Evolutionary conservation across 2,888 invertebrate species (phyloP).

Genomic region (Chesias legatella): DNA sequence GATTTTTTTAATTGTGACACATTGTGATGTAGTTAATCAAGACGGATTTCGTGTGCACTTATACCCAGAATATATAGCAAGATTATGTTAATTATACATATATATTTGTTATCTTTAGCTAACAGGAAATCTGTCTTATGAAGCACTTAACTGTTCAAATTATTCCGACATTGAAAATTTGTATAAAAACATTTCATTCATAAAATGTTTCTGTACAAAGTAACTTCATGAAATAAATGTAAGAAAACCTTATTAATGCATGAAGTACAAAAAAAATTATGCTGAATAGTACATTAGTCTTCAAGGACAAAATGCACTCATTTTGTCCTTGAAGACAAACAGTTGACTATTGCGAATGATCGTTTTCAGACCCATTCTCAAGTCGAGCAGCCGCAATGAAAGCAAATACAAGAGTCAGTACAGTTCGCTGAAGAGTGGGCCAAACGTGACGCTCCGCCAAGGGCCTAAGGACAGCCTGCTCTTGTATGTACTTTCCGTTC

Average conservation of each 20-base stretch:
- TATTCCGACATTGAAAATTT: too few relatives aligned
- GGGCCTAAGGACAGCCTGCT: conserved; percentile 89
- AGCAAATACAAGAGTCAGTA: conserved; percentile 82
- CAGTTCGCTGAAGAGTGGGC: conserved; percentile 81
- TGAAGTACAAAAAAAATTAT: not conserved
- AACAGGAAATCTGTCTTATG: conserved; percentile 1
- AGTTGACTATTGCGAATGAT: conserved; percentile 1
- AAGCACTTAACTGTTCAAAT: not conserved
- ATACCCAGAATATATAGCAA: not conserved
- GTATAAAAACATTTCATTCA: not conserved
- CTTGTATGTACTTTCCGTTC: conserved; percentile 89
- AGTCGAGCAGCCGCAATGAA: conserved; percentile 65
- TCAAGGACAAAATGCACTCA: too few relatives aligned
- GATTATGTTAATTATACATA: not conserved
- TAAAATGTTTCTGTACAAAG: too few relatives aligned
- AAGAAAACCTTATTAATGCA: too few relatives aligned
- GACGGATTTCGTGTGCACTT: not conserved
- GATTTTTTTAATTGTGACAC: not conserved
- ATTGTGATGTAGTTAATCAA: not conserved
- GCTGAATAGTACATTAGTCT: conserved; percentile 3
- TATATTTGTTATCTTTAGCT: not conserved
- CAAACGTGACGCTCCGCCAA: conserved; percentile 85
- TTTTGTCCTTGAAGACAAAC: not conserved
- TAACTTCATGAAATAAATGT: too few relatives aligned
- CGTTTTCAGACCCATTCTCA: conserved; percentile 63